phyloP scores from a whole-genome alignment of 2,888 invertebrate genomes.

The Mamestra brassicae region DNA sequence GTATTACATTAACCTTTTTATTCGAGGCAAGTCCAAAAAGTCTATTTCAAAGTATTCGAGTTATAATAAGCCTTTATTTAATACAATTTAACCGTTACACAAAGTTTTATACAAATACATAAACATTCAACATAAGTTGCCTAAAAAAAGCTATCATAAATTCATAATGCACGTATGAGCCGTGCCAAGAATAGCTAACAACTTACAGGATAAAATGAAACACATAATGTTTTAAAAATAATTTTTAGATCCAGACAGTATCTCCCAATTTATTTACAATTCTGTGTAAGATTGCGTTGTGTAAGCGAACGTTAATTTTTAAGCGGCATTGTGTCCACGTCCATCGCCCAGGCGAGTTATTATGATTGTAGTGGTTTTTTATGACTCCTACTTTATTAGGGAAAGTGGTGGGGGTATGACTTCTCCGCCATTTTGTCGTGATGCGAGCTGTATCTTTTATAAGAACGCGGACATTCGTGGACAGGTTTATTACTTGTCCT shows the following conservation, averaged over 20 bases:
- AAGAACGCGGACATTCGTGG: conserved; percentile 78
- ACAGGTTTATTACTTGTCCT: conserved; percentile 83
- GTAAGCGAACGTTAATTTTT: conserved; percentile 82
- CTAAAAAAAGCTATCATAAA: neutral
- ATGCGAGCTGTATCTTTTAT: conserved; percentile 83
- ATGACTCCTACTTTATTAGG: conserved; percentile 86
- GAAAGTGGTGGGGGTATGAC: conserved; percentile 79
- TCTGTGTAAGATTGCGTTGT: conserved; percentile 58
- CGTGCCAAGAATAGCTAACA: conserved; percentile 32
- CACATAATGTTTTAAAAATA: conserved; percentile 13
- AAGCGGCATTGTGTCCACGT: conserved; percentile 75
- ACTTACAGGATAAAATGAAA: conserved; percentile 33
- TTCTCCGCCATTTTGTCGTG: conserved; percentile 77
- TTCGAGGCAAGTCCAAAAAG: neutral
- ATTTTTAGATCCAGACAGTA: conserved; percentile 23
- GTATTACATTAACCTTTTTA: no score
- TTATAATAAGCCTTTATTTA: neutral
- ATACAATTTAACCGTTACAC: neutral
- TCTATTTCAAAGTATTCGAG: neutral
- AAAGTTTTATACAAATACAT: conserved; percentile 9
- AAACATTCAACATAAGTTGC: neutral
- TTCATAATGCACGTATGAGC: conserved; percentile 25
- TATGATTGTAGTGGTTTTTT: conserved; percentile 90
- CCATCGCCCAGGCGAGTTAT: conserved; percentile 81
- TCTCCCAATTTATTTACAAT: conserved; percentile 60